Conservation (phyloP, 2,888 invertebrate species). For the Nebria brevicollis region DNA sequence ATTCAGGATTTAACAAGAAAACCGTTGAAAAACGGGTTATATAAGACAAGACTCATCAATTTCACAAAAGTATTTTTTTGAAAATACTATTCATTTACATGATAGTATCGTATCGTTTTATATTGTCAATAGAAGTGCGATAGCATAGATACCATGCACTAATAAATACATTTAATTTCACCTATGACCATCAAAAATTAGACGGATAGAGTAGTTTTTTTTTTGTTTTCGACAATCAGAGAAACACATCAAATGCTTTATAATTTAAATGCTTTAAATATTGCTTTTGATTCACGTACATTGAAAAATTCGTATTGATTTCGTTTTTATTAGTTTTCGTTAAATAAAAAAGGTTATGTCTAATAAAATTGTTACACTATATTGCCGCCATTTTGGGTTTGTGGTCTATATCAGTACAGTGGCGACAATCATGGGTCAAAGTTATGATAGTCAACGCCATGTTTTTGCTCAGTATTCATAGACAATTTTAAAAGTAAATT, state of each 20-base stretch:
- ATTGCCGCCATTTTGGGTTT: background rate
- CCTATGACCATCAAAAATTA: slow-evolving; percentile 47
- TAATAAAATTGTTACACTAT: background rate
- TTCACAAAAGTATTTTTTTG: slow-evolving; percentile 5
- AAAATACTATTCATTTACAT: slow-evolving; percentile 6
- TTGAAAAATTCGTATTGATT: slow-evolving; percentile 27
- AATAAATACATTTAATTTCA: slow-evolving; percentile 24
- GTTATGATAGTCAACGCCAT: too few species aligned
- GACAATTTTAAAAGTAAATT: too few species aligned
- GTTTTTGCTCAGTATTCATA: too few species aligned
- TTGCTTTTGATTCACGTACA: slow-evolving; percentile 26
- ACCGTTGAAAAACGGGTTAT: slow-evolving; percentile 25
- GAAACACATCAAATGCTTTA: slow-evolving; percentile 30
- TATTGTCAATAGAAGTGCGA: slow-evolving; percentile 45
- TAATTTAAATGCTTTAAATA: slow-evolving; percentile 24
- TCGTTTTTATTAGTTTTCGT: slow-evolving; percentile 24
- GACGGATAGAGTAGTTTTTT: slow-evolving; percentile 21
- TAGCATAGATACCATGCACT: slow-evolving; percentile 32
- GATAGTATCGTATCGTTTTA: slow-evolving; percentile 31
- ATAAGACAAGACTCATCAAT: slow-evolving; percentile 31
- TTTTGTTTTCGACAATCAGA: slow-evolving; percentile 29
- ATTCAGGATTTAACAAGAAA: slow-evolving; percentile 41
- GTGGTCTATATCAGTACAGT: slow-evolving; percentile 1
- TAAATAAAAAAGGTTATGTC: background rate
- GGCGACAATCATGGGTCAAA: background rate